These are phyloP conservation scores for Tigriopus japonicus DNA, from an alignment of 1,140 invertebrate genomes.

Conservation along the genomic window DNA sequence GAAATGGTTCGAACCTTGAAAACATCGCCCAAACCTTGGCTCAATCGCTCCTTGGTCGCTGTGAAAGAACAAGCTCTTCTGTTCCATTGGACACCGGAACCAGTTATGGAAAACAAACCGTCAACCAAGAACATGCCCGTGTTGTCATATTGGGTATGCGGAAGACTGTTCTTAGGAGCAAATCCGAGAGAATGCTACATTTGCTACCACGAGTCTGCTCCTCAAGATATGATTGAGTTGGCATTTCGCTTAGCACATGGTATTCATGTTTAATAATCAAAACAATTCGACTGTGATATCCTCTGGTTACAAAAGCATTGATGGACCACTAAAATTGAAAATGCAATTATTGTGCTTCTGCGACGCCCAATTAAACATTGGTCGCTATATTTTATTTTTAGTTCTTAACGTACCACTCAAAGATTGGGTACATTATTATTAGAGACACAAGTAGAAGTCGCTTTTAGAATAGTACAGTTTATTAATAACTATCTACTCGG, in stretches of 20 bases:
- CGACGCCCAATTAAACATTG: too few relatives aligned
- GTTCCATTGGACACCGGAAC: neutral
- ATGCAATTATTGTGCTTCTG: too few relatives aligned
- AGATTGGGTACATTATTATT: too few relatives aligned
- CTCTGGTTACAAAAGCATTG: too few relatives aligned
- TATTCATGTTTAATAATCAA: neutral
- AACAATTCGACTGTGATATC: neutral
- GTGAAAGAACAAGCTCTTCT: neutral
- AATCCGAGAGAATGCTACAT: neutral
- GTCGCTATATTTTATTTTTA: too few relatives aligned
- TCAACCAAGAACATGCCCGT: neutral
- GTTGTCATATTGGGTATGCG: neutral
- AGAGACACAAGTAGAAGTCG: too few relatives aligned
- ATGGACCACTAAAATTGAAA: too few relatives aligned
- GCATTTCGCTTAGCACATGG: slow-evolving; percentile 1
- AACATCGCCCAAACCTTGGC: neutral
- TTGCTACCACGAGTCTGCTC: neutral
- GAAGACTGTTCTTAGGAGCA: neutral
- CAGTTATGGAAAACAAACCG: neutral
- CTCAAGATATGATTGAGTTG: neutral
- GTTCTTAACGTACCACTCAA: too few relatives aligned
- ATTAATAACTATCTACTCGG: too few relatives aligned
- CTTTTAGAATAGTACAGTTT: too few relatives aligned
- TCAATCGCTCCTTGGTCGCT: neutral
- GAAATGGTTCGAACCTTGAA: neutral